Percentiles rank a stretch among this genome's conserved stretches.
Conservation (phyloP, 2,888 invertebrate genomes). For the Carcina quercana region DNA sequence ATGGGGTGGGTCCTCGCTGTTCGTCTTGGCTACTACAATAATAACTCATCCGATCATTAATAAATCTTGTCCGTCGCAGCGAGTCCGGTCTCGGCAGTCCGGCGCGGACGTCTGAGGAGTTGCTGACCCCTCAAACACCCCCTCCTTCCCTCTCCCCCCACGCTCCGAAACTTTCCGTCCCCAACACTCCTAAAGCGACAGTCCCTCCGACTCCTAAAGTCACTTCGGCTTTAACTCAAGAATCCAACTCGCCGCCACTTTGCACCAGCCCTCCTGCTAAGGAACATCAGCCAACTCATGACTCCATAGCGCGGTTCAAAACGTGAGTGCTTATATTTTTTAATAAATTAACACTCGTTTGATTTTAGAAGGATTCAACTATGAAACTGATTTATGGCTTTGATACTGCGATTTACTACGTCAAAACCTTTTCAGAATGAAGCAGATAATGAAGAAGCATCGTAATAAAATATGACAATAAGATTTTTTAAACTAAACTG, state of each 20-base stretch:
- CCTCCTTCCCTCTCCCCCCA: constrained; percentile 34
- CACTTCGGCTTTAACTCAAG: constrained; percentile 24
- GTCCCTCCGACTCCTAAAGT: constrained; percentile 29
- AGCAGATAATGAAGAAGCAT: too few relatives aligned
- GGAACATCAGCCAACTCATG: constrained; percentile 48
- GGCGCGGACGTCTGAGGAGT: constrained; percentile 55
- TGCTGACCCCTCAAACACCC: constrained; percentile 52
- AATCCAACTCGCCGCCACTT: constrained; percentile 53
- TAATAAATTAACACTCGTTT: too few relatives aligned
- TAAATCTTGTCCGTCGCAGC: constrained; percentile 26
- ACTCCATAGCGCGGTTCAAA: constrained; percentile 62
- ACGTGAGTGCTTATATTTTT: too few relatives aligned
- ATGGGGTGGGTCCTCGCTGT: too few relatives aligned
- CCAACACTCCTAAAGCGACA: constrained; percentile 22
- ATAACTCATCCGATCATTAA: neutral
- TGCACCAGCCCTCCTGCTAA: constrained; percentile 58
- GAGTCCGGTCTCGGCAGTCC: constrained; percentile 66
- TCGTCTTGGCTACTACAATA: too few relatives aligned
- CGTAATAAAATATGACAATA: too few relatives aligned
- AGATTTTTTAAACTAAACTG: too few relatives aligned
- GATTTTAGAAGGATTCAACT: too few relatives aligned
- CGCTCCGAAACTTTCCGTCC: constrained; percentile 20
- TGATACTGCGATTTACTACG: too few relatives aligned
- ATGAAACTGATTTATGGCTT: too few relatives aligned
- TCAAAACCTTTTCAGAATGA: too few relatives aligned